Evolutionary conservation across 2,888 invertebrate species (phyloP).

Genomic region (Pristionchus japonicus): DNA sequence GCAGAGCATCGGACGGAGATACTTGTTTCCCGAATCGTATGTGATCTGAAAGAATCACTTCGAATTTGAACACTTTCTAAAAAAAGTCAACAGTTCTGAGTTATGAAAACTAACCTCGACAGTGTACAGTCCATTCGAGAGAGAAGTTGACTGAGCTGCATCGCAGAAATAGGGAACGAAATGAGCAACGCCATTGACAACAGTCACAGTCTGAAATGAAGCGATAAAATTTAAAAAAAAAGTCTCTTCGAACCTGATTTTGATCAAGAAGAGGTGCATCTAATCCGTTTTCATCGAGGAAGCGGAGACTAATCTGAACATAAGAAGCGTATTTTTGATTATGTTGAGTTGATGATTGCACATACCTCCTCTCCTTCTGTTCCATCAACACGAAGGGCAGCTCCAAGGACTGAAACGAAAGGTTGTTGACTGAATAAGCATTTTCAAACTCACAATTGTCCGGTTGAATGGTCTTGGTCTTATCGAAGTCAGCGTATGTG

Average conservation of each 20-base stretch:
- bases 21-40: not conserved
- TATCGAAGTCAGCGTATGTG: not conserved
- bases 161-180: constrained; percentile 17
- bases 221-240: too few relatives aligned
- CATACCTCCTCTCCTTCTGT: not conserved
- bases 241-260: too few relatives aligned
- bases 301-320: not conserved
- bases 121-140: constrained; percentile 1
- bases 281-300: not conserved
- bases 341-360: not conserved
- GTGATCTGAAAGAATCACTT: not conserved
- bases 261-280: not conserved
- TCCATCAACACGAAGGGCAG: not conserved
- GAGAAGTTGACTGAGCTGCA: not conserved
- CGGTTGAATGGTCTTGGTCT: not conserved
- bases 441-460: not conserved
- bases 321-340: not conserved
- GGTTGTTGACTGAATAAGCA: not conserved
- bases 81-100: too few relatives aligned
- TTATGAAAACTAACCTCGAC: not conserved
- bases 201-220: not conserved
- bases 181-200: not conserved
- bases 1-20: constrained; percentile 21
- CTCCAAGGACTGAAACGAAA: not conserved
- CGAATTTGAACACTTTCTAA: too few relatives aligned